phyloP scores from a whole-genome alignment of 2,888 invertebrate genomes.

The Zygaena filipendulae region DNA sequence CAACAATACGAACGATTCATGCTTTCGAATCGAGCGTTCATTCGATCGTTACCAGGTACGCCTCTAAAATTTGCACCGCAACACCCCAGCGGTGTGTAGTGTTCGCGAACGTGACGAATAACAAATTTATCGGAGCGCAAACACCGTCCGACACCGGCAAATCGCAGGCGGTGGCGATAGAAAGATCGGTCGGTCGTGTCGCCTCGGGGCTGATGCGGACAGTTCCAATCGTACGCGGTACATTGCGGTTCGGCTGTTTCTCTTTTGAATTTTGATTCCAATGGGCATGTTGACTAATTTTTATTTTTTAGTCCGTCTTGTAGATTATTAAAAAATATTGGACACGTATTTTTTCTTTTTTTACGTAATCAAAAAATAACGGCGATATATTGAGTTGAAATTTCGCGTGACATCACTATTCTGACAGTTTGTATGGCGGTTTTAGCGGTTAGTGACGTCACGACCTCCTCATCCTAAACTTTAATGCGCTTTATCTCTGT shows the following conservation, averaged over 20 bases:
- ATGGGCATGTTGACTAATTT: too few relatives aligned
- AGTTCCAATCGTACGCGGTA: constrained; percentile 14
- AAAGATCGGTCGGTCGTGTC: constrained; percentile 30
- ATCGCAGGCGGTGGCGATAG: constrained; percentile 40
- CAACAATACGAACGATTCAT: constrained; percentile 1
- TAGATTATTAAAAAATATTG: too few relatives aligned
- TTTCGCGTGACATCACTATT: too few relatives aligned
- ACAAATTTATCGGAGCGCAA: constrained; percentile 39
- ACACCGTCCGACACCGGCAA: constrained; percentile 34
- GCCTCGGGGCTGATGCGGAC: constrained; percentile 24
- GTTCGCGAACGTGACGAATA: constrained; percentile 45
- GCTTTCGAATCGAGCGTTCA: constrained; percentile 21
- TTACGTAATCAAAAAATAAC: too few relatives aligned
- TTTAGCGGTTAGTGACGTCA: too few relatives aligned
- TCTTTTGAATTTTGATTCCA: too few relatives aligned
- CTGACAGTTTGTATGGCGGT: too few relatives aligned
- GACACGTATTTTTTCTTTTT: too few relatives aligned
- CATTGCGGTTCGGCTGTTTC: constrained; percentile 21
- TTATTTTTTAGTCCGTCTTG: too few relatives aligned
- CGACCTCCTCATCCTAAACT: too few relatives aligned
- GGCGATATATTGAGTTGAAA: too few relatives aligned
- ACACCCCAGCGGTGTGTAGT: constrained; percentile 29
- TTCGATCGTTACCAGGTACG: constrained; percentile 34
- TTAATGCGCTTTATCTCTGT: too few relatives aligned
- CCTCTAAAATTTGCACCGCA: constrained; percentile 40